Conservation (phyloP, 2,888 invertebrate genomes). For the Cybosia mesomella region DNA sequence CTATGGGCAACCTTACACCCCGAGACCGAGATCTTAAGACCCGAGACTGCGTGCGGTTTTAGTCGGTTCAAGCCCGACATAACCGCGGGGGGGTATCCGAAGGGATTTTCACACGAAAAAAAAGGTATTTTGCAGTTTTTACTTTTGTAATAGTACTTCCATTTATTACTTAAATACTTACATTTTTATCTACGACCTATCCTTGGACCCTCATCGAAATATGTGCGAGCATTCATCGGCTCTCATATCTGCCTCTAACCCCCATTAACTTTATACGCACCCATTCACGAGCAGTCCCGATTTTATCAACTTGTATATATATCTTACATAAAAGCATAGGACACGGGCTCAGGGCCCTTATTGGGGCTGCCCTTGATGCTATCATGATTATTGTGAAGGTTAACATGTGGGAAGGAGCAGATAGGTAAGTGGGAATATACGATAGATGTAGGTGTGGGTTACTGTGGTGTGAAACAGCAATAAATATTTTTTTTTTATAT, state of each 20-base stretch:
- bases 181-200: background rate
- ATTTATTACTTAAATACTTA: background rate
- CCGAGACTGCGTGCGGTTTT: no score
- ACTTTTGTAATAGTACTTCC: background rate
- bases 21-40: no score
- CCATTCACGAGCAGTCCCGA: background rate
- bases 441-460: no score
- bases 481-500: no score
- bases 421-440: no score
- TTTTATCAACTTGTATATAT: background rate
- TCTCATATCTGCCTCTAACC: background rate
- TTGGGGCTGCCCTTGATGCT: background rate
- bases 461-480: no score
- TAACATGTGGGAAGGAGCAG: background rate
- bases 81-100: no score
- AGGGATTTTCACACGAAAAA: no score
- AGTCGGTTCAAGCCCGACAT: no score
- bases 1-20: no score
- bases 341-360: background rate
- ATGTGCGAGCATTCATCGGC: background rate
- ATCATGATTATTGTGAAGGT: background rate
- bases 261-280: background rate
- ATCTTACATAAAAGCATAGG: background rate
- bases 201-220: background rate
- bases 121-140: background rate